Base-by-base conservation (phyloP, 2,797 vertebrate genomes). In the Spea hammondii region DNA sequence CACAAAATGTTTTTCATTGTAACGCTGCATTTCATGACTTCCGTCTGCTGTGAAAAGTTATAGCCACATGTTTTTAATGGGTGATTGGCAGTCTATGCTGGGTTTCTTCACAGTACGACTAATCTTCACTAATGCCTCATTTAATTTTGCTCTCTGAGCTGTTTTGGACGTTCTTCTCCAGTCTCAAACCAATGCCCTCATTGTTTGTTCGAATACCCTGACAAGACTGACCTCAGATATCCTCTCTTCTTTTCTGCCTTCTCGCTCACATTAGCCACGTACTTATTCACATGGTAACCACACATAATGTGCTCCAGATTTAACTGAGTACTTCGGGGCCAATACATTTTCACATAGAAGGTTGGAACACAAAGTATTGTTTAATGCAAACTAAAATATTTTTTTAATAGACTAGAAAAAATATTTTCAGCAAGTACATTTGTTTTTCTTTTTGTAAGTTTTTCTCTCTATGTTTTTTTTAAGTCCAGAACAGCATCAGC, bases 201-300 rank as follows among this genome's bases (percentile, higher is more conserved):
- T 89, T 89, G 88, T 90, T 89, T 87, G 74, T 88, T 88, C 86
- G 85, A 88, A 87, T 86, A 85, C 86, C 69, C 86, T 88, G 86
- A 87, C 84, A 86, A 84, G 85, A 81, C 90, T 93, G 89, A 92
- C 91, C 92, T 89, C 93, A 93, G 92, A 92, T 93, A 93, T 92
- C 90, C 90, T 89, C 86, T 86, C 89, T 88, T 90, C 91, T 90
- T 92, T 89, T 90, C 87, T 92, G 89, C 91, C 93, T 92, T 92
- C 91, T 92, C 89, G 89, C 86, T 84, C 84, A 88, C 87, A 90
- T 90, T 89, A 87, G 88, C 88, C 89, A 89, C 89, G 86, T 87
- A 79, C 83, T 92, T 87, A 94, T 95, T 95, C 93, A 94, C 92
- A 95, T 94, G 94, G 88, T 92, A 95, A 95, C 88, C 82, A 11